Conservation (phyloP, 2,113 vertebrate genomes). For the Lepus americanus region DNA sequence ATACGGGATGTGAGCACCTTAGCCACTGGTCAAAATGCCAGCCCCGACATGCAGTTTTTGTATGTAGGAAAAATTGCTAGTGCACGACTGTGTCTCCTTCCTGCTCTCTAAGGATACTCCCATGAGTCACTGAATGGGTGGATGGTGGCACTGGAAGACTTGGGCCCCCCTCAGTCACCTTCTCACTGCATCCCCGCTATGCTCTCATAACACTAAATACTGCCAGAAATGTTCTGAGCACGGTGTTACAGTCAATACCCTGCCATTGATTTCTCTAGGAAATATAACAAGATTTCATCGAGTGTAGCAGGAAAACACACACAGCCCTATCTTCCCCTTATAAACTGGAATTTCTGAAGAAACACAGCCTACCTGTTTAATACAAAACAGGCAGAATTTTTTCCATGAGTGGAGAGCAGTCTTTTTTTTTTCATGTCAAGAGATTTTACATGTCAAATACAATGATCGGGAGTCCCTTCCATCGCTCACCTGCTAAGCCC, state of each 20-base stretch:
- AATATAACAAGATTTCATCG: constrained; percentile 48
- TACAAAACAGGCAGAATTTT: neutral
- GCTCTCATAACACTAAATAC: neutral
- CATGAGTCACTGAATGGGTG: neutral
- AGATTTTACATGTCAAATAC: neutral
- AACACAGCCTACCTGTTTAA: neutral
- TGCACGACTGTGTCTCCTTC: neutral
- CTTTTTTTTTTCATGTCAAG: neutral
- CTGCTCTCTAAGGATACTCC: neutral
- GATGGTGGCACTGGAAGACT: neutral
- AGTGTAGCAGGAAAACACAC: neutral
- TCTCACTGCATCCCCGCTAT: neutral
- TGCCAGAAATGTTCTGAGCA: constrained; percentile 41
- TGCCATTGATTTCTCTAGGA: constrained; percentile 67
- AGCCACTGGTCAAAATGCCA: too few relatives aligned
- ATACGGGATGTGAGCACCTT: too few relatives aligned
- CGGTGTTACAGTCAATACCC: constrained; percentile 24
- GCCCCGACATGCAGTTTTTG: neutral
- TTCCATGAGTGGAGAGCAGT: neutral
- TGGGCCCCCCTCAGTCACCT: neutral
- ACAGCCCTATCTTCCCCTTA: neutral
- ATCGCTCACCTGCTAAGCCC: neutral
- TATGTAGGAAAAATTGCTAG: neutral
- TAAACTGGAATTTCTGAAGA: neutral
- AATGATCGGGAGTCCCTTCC: neutral